Base-by-base conservation (phyloP, 53 echinoderm and acorn worm species). In the Patiria pectinifera region DNA sequence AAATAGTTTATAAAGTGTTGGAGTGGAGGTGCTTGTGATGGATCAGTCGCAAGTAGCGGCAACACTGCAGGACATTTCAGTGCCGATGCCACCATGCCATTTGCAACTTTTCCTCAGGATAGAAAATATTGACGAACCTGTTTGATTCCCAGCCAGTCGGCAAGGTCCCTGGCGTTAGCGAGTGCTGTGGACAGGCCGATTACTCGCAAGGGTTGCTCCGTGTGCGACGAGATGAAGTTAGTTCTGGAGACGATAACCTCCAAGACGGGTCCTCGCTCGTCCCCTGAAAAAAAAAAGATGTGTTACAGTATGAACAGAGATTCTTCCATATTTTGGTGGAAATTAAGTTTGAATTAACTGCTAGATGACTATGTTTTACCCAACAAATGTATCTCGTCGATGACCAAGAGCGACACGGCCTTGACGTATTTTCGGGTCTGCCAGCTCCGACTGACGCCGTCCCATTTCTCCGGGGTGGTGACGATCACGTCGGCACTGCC, bases 221-320 rank as follows among this genome's bases (percentile, higher is more conserved):
- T 99, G 78, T 99, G 99, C 14, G 97, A 97, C 19, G 99, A 99
- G 82, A 99, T 99, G 91, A 99, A 99, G 92, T 99, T 99, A 18
- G 99, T 99, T n/a, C 99, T 91, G 23, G 99, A 99, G 4, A 99
- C 99, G 48, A 99, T 99, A n/a, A 99, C 99, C 84, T 99, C 99
- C 13, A 99, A 89, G 12, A 99, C 99, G 4, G 99, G 99, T 59
- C 99, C 99, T 75, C 99, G 93, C 62, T 96, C 96, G 94, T 96
- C 97, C 85, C 99, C 99, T 99, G 82, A 25, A 59, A 59, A 95
- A 74, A 58, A 11, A 25, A 43, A 2, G 46, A 62, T 13, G n/a
- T 25, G 22, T 44, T 75, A 15, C 45, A 45, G 58, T 87, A 11
- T 5, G 11, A 46, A 1, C 53, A 53, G 53, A 53, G 53, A 53